phyloP scores from a whole-genome alignment of 2,113 vertebrate genomes.

The Alouatta palliata region DNA sequence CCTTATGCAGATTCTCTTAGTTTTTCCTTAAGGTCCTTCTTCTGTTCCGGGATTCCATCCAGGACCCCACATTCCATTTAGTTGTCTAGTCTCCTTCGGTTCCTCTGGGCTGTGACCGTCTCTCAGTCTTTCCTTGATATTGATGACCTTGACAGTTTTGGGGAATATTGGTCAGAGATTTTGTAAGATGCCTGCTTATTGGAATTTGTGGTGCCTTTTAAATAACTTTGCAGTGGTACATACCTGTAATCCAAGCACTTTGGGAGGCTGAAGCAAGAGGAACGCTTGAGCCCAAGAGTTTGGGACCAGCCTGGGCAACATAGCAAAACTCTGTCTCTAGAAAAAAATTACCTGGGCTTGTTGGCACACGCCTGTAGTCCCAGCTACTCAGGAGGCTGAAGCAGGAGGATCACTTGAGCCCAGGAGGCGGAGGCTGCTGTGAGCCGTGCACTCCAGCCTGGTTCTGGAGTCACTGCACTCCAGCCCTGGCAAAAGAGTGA shows the following conservation, averaged over 20 bases:
- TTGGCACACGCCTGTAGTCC: no score
- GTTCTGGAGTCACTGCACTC: background rate
- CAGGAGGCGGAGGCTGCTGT: no score
- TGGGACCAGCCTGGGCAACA: no score
- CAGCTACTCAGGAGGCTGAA: no score
- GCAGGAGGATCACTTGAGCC: no score
- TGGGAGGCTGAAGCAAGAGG: no score
- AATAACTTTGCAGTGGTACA: background rate
- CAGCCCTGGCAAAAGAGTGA: no score
- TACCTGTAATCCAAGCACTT: no score
- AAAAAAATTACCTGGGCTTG: no score
- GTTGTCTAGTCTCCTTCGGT: fast-evolving
- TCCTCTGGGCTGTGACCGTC: background rate
- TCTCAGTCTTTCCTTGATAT: background rate
- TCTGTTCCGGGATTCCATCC: background rate
- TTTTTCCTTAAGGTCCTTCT: background rate
- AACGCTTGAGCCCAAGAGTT: no score
- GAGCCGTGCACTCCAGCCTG: no score
- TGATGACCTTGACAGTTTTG: background rate
- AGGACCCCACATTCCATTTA: fast-evolving
- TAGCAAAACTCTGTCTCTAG: no score
- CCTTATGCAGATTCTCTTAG: background rate
- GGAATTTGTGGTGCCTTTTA: background rate
- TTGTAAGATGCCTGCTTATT: background rate
- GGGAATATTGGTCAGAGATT: background rate